Percentiles rank a stretch among this genome's conserved stretches.
phyloP scores from a whole-genome alignment of 2,797 vertebrate genomes.

The Eurystomus glaucurus region DNA sequence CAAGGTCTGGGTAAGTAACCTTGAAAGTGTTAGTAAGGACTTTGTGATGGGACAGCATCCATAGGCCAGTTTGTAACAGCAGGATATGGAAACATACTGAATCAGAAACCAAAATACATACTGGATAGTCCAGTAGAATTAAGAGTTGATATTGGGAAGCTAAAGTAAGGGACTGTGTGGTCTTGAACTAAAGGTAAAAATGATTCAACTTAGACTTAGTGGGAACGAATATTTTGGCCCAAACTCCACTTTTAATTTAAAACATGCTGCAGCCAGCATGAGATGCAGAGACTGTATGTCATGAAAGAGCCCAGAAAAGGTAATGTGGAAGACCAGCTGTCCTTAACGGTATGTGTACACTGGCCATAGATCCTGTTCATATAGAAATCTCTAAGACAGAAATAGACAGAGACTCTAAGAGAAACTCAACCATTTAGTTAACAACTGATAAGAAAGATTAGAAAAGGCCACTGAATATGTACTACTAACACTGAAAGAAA shows the following conservation, averaged over 20 bases:
- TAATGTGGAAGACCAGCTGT: not conserved
- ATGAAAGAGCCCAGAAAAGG: not conserved
- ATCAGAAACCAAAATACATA: not conserved
- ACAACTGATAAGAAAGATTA: not conserved
- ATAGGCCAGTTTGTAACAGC: not conserved
- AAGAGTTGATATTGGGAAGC: not conserved
- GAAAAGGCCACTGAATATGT: not conserved
- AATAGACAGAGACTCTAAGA: not conserved
- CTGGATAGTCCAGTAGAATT: not conserved
- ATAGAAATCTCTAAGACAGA: not conserved
- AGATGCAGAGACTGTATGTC: not conserved
- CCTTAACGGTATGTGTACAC: not conserved
- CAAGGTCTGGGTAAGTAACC: not conserved
- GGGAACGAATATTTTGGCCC: not conserved
- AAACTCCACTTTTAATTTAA: not conserved
- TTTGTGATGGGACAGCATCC: accelerated
- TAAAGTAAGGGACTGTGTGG: not conserved
- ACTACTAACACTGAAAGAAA: not conserved
- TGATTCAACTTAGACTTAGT: not conserved
- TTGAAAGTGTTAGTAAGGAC: not conserved
- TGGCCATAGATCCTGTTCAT: not conserved
- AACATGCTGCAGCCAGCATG: accelerated
- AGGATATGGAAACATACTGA: not conserved
- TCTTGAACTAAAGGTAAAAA: not conserved
- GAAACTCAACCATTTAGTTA: not conserved